A percentile compares a stretch with the other conserved stretches of the same genome.
Evolutionary conservation across 1,140 invertebrate species (phyloP).

Genomic region (Sycophila sp.): DNA sequence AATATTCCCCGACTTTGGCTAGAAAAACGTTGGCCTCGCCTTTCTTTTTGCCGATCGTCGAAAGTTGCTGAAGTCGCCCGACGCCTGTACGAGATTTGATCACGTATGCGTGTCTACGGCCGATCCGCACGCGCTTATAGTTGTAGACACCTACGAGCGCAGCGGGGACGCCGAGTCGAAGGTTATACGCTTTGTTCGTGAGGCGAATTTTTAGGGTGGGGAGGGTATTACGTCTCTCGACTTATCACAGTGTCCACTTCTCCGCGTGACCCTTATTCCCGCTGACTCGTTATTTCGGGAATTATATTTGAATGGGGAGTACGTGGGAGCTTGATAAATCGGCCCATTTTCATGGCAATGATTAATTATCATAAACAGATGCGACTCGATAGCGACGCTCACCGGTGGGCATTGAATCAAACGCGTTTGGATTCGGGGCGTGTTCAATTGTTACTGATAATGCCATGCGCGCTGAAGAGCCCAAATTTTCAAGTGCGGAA

Average conservation of each 20-base stretch:
- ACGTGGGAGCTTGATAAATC: neutral
- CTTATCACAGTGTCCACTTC: neutral
- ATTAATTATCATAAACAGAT: too few relatives aligned
- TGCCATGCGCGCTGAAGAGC: too few relatives aligned
- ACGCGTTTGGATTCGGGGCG: too few relatives aligned
- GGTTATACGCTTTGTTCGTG: slow-evolving; percentile 17
- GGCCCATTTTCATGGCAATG: too few relatives aligned
- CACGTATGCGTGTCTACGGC: neutral
- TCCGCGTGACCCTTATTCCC: neutral
- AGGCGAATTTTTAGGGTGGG: slow-evolving; percentile 6
- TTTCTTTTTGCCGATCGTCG: too few relatives aligned
- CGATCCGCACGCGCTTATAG: neutral
- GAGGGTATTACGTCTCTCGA: neutral
- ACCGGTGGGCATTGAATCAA: too few relatives aligned
- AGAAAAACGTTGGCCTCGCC: slow-evolving; percentile 3
- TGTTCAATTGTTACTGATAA: too few relatives aligned
- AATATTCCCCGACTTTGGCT: neutral
- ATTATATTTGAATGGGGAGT: neutral
- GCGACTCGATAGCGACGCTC: too few relatives aligned
- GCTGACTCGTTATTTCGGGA: neutral
- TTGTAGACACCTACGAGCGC: too few relatives aligned
- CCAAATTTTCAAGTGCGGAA: too few relatives aligned
- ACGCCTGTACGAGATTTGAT: too few relatives aligned
- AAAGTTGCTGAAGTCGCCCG: slow-evolving; percentile 12
- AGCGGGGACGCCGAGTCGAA: neutral